phyloP scores from a whole-genome alignment of 2,888 invertebrate species.

The Chironomus riparius region DNA sequence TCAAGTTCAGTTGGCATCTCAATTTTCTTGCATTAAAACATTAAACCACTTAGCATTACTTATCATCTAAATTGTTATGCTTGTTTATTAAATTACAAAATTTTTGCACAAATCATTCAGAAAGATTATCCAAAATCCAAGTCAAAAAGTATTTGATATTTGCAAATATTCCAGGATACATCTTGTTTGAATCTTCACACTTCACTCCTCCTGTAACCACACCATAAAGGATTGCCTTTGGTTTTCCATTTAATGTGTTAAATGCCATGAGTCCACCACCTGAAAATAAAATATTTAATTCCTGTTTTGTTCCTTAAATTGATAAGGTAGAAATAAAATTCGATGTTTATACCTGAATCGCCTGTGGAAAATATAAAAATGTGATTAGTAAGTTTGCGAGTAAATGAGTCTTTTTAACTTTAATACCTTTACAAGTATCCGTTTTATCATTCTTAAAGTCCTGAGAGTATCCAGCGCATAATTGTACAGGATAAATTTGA shows the following conservation, averaged over 20 bases:
- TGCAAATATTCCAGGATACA: not conserved
- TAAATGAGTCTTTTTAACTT: no score
- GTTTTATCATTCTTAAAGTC: not conserved
- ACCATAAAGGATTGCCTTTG: not conserved
- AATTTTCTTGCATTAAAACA: no score
- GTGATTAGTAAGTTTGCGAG: no score
- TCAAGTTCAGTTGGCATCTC: no score
- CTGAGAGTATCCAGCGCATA: not conserved
- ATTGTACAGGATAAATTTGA: not conserved
- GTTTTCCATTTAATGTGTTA: not conserved
- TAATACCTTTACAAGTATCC: not conserved
- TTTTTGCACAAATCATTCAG: not conserved
- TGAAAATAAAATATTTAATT: not conserved
- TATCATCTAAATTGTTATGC: no score
- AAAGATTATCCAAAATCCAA: conserved; percentile 14
- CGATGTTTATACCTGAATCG: not conserved
- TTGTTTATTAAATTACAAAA: not conserved
- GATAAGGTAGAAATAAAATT: no score
- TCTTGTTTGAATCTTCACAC: not conserved
- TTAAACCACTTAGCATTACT: no score
- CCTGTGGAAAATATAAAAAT: not conserved
- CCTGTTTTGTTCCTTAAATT: no score
- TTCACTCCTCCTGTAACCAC: not conserved
- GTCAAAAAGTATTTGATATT: not conserved
- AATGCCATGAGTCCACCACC: no score